Percentiles rank a stretch among this genome's conserved stretches.
These are phyloP conservation scores for Mandrillus leucophaeus DNA, from an alignment of 2,113 vertebrate genomes.

Conservation along the genomic window DNA sequence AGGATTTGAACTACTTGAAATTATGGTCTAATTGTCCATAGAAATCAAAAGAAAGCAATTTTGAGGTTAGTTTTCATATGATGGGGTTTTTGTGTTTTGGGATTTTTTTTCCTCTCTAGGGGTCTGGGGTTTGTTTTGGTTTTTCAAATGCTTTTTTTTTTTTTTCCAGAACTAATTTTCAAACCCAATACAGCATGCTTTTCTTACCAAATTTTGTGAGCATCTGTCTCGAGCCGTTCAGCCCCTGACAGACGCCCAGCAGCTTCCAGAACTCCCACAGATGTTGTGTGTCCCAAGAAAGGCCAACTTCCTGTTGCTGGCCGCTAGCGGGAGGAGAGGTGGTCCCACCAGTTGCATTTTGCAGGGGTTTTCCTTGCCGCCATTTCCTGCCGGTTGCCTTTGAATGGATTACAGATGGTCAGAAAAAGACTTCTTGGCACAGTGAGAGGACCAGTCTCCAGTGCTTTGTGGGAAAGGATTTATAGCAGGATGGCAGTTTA, in stretches of 20 bases:
- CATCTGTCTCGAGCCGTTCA: conserved; percentile 68
- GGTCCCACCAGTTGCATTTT: conserved; percentile 63
- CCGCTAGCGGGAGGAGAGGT: not conserved
- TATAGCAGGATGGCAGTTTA: conserved; percentile 63
- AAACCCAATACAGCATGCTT: conserved; percentile 60
- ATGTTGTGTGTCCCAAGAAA: conserved; percentile 64
- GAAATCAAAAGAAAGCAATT: conserved; percentile 70
- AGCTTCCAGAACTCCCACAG: conserved; percentile 51
- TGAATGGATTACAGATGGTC: conserved; percentile 79
- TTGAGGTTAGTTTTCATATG: conserved; percentile 75
- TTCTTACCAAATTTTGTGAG: conserved; percentile 67
- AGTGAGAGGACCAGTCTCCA: conserved; percentile 54
- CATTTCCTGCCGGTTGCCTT: conserved; percentile 74
- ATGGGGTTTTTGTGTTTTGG: not conserved
- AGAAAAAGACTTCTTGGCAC: conserved; percentile 76
- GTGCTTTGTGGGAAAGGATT: conserved; percentile 73
- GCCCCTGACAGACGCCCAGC: conserved; percentile 71
- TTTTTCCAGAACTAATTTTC: conserved; percentile 65
- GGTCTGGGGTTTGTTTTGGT: conserved; percentile 68
- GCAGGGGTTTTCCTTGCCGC: conserved; percentile 70
- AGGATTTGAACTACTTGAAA: conserved; percentile 43
- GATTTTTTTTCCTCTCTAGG: not conserved
- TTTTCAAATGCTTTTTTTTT: conserved; percentile 60
- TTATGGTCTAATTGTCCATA: conserved; percentile 59
- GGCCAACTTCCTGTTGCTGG: conserved; percentile 63